Evolutionary conservation across 2,113 vertebrate genomes (phyloP).

Genomic region (Haplochromis vanheusdeni): DNA sequence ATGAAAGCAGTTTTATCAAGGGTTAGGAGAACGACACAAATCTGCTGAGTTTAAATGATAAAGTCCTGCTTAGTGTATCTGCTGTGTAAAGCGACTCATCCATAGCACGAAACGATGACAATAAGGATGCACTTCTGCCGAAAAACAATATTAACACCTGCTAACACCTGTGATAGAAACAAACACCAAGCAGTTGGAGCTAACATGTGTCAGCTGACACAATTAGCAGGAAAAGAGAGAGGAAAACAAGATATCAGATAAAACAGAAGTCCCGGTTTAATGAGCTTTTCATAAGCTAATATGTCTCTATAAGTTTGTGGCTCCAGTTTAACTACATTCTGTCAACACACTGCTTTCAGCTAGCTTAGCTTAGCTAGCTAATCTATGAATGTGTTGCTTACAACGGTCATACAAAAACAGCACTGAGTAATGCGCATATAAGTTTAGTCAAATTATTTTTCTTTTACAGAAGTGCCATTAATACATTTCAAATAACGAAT

Average conservation of each 20-base stretch:
- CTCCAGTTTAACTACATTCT: background rate
- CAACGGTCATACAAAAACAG: background rate
- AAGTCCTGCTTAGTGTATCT: background rate
- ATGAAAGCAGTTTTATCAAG: background rate
- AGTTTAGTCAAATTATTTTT: fast-evolving
- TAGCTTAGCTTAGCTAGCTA: constrained; percentile 16
- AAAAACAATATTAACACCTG: background rate
- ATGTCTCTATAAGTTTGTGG: fast-evolving
- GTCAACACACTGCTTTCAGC: background rate
- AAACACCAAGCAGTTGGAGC: background rate
- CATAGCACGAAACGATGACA: too few species aligned
- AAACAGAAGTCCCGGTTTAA: background rate
- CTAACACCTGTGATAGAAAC: background rate
- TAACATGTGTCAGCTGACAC: background rate
- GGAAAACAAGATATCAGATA: background rate
- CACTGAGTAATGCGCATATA: background rate
- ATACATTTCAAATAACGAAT: background rate
- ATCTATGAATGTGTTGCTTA: background rate
- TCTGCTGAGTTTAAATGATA: background rate
- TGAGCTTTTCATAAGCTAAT: background rate
- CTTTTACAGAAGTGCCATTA: background rate
- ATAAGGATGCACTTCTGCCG: background rate
- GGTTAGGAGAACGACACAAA: background rate
- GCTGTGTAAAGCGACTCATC: background rate
- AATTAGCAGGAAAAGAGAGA: background rate